Base-by-base conservation (phyloP, 1,140 invertebrate genomes). In the Caenorhabditis inopinata region DNA sequence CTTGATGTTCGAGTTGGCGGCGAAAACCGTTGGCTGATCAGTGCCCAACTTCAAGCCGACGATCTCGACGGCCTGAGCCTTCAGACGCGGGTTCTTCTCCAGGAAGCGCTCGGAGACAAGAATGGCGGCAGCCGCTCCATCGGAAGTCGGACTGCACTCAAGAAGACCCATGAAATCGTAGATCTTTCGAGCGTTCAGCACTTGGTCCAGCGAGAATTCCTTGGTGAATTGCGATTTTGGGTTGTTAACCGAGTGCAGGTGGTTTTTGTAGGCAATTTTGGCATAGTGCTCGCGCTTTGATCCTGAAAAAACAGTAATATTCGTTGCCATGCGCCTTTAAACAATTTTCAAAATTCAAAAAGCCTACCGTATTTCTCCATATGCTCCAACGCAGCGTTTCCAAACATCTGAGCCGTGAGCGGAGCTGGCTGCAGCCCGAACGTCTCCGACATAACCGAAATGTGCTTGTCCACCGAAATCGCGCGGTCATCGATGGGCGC, bases 261-360 rank as follows among this genome's bases (percentile, higher is more conserved):
- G 96, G 90, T 99, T 98, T 89, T 99, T 99, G 83, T 93, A 93
- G 0, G 96, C 96, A 87, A 99, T 96, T 91, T 98, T 98, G 1
- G 95, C 96, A 89, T 98, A 93, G 89, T 98, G 96, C 74, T 95
- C 92, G 23, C 93, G 92, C 83, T 92, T 96, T 0, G 95, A 96
- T 27, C 95, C 90, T 90, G 79, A 62, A 76, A 62, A 35, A 7
- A 75, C 16, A 49, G 21, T 46, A 18, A 75, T 38, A 16, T 1
- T 73, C 76, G 6, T 78, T 62, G 76, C 16, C 32, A 29, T n/a
- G n/a, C n/a, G n/a, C n/a, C n/a, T n/a, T n/a, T 49, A 14, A 18
- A 74, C n/a, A 42, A 78, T 23, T 46, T n/a, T 23, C 0, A 5
- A 42, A 16, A 16, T 46, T 75, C 16, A 21, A 9, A 45, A 0